Evolutionary conservation across 1,140 invertebrate species (phyloP), one percentile per base, ranked within the genome.

Genomic region (Agraylea sexmaculata): DNA sequence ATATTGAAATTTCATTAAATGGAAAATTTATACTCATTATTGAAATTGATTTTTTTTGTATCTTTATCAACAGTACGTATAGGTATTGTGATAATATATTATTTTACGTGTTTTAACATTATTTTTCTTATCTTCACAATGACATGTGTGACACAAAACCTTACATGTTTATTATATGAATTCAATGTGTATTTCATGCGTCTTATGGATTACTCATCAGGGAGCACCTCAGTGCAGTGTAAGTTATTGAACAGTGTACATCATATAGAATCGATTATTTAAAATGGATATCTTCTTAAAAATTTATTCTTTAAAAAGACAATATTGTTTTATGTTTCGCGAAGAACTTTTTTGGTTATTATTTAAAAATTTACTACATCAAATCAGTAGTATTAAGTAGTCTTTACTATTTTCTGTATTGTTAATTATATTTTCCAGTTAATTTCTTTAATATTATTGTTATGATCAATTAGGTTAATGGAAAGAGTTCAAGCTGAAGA

Each of bases 161-260:
- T n/a, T n/a, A n/a, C n/a, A n/a, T n/a, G n/a, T n/a, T n/a, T n/a
- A n/a, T n/a, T n/a, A n/a, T n/a, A n/a, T n/a, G n/a, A n/a, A n/a
- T n/a, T n/a, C n/a, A n/a, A n/a, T n/a, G n/a, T n/a, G n/a, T n/a
- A 47, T 63, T 62, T 55, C 61, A 70, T 54, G 68, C 67, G 46
- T 51, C 49, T 42, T 34, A 37, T 44, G 42, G 38, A 40, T 41
- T 40, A 13, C 20, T 53, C 58, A 56, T 56, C 66, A 89, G 86
- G 84, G 85, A 90, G 64, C 85, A 89, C 70, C 75, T 90, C 50
- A 88, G 84, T 72, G 79, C 83, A 52, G 83, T 87, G 83, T 87
- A 80, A 85, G 80, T 83, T 52, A 55, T 27, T 8, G 15, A 8
- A 10, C 6, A 13, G 13, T 31, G 15, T 6, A 8, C 45, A 37